Base-by-base conservation (phyloP, 2,888 invertebrate species). In the Aphidoletes aphidimyza region DNA sequence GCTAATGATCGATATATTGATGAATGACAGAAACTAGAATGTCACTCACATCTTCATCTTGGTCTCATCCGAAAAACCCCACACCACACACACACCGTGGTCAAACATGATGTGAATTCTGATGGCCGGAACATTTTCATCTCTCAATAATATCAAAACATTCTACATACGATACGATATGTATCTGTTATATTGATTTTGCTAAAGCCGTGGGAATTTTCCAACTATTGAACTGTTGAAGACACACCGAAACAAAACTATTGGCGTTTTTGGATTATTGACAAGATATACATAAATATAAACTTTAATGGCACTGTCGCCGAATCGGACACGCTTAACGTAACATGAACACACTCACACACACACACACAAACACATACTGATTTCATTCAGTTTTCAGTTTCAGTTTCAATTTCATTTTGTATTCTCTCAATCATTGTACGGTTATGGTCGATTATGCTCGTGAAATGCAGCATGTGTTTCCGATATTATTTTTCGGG, bases 211-310 rank as follows among this genome's bases (percentile, higher is more conserved):
- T 69, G 69, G 69, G 69, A 69, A 69, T 69, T 69, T 34, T 69
- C 69, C 69, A 69, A 30, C 30, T 69, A 69, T 69, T 69, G 69
- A 69, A 69, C 30, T 69, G 69, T 69, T 69, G 17, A 69, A 69
- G 69, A 30, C 69, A 14, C n/a, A n/a, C n/a, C n/a, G n/a, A n/a
- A n/a, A n/a, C n/a, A n/a, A 42, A 69, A 69, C 69, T 69, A 69
- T 69, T 69, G 69, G 69, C 69, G n/a, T n/a, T n/a, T n/a, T 69
- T 69, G 69, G 30, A 69, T 69, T 69, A 69, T 69, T 69, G 69
- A 69, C 69, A 69, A 81, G 81, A 81, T 81, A 81, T 81, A 81
- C 37, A 81, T 69, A 81, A 81, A 81, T 81, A 81, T 81, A 81
- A 37, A 81, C 37, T 81, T 81, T 81, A 81, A 37, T 81, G 81